Base-by-base conservation (phyloP, 92 coral and sea anemone species). In the Chrysogorgia sp. region DNA sequence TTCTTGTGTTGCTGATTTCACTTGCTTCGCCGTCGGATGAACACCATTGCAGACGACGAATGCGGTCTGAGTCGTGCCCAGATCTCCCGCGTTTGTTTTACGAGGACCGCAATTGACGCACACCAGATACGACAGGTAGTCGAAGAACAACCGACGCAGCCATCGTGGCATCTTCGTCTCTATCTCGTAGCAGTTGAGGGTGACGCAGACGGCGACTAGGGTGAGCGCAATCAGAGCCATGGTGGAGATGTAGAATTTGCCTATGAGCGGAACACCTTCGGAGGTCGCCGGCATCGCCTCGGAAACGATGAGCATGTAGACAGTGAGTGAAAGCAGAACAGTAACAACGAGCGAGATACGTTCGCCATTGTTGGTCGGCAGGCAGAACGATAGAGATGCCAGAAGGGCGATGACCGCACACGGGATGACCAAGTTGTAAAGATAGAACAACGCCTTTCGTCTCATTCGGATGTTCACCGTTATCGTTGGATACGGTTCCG, bases 361-460 rank as follows among this genome's bases (percentile, higher is more conserved):
- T 81, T 94, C 98, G 23, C 98, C 98, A 7, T 96, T 91, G 31
- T 81, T 90, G 0, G 97, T 90, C 0, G 98, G 98, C 19, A 94
- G 84, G 40, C 67, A 78, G 77, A 91, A 92, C 2, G 98, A 81
- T 47, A 89, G 83, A 17, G 92, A 87, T 0, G 97, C 88, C 28
- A 94, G 76, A 0, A 83, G 49, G 0, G 96, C 96, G 10, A 94
- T 78, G 34, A 91, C 86, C 13, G 86, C 83, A 34, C 97, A 92
- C 14, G 98, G 98, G 40, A 94, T 62, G 32, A 91, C 90, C 71
- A 94, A 45, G 71, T 94, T 94, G 33, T 83, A 87, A 56, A 91
- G 63, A 75, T 94, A 94, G 65, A 91, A 94, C 74, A 91, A 77
- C 2, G 90, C 97, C 63, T 86, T 84, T 43, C 98, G 88, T 35